Evolutionary conservation across 2,888 invertebrate genomes (phyloP).

Genomic region (Dryocosmus kuriphilus): DNA sequence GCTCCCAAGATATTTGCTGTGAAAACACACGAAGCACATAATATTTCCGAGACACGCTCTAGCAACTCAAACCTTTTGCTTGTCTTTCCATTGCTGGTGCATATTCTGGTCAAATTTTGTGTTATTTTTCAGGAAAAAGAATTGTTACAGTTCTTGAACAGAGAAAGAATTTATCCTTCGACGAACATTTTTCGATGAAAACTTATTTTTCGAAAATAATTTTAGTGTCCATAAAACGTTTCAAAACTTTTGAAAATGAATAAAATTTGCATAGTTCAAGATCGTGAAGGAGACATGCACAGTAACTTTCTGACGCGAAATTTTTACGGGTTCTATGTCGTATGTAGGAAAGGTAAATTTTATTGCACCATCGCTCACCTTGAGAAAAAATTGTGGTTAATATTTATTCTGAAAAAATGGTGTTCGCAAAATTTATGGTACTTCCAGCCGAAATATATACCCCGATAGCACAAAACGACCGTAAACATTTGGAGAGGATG

Average conservation of each 20-base stretch:
- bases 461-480: conserved; percentile 38
- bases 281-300: background rate
- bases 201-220: background rate
- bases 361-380: conserved; percentile 32
- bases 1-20: conserved; percentile 39
- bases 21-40: conserved; percentile 29
- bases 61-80: conserved; percentile 22
- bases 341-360: conserved; percentile 22
- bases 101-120: conserved; percentile 23
- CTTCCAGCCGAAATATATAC: conserved; percentile 40
- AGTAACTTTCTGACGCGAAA: conserved; percentile 15
- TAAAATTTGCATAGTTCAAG: conserved; percentile 3
- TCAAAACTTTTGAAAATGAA: background rate
- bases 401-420: conserved; percentile 39
- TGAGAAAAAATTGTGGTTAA: conserved; percentile 36
- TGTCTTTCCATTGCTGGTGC: background rate
- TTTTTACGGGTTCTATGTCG: conserved; percentile 12
- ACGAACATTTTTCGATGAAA: background rate
- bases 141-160: too few species aligned
- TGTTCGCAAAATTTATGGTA: conserved; percentile 37
- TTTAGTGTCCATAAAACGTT: background rate
- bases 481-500: conserved; percentile 38
- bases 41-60: conserved; percentile 29
- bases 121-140: background rate
- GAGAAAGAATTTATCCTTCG: too few species aligned